phyloP scores from a whole-genome alignment of 2,888 invertebrate genomes.

The Sarcophaga variegata region DNA sequence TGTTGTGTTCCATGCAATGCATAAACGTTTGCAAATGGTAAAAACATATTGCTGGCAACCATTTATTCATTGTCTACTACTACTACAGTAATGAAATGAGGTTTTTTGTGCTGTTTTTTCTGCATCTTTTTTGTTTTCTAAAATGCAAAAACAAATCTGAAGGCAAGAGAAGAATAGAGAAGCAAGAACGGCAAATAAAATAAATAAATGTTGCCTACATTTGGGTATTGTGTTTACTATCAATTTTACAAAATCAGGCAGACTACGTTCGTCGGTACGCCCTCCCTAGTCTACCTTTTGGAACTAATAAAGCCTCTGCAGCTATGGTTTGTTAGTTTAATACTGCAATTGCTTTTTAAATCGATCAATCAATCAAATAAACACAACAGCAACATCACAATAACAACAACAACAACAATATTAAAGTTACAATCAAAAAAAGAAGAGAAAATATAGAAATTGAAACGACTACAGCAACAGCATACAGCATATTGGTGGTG shows the following conservation, averaged over 20 bases:
- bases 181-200: conserved; percentile 16
- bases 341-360: conserved; percentile 68
- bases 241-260: conserved; percentile 14
- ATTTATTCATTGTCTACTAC: conserved; percentile 30
- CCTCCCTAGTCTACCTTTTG: not conserved
- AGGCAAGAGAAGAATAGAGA: not conserved
- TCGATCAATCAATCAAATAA: conserved; percentile 70
- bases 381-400: conserved; percentile 57
- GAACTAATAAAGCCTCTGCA: conserved; percentile 6
- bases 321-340: conserved; percentile 54
- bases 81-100: conserved; percentile 15
- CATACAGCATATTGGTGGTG: conserved; percentile 19
- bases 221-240: conserved; percentile 40
- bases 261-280: not conserved
- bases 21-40: too few species aligned
- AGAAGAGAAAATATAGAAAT: not conserved
- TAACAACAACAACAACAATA: conserved; percentile 40
- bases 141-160: too few species aligned
- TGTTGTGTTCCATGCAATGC: too few species aligned
- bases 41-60: conserved; percentile 26
- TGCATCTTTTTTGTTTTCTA: too few species aligned
- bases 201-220: conserved; percentile 34
- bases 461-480: conserved; percentile 28
- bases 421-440: conserved; percentile 24
- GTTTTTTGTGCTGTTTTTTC: conserved; percentile 21